Percentiles rank a stretch among this genome's conserved stretches.
phyloP scores from a whole-genome alignment of 2,797 vertebrate genomes.

The Onychomys arenicola region DNA sequence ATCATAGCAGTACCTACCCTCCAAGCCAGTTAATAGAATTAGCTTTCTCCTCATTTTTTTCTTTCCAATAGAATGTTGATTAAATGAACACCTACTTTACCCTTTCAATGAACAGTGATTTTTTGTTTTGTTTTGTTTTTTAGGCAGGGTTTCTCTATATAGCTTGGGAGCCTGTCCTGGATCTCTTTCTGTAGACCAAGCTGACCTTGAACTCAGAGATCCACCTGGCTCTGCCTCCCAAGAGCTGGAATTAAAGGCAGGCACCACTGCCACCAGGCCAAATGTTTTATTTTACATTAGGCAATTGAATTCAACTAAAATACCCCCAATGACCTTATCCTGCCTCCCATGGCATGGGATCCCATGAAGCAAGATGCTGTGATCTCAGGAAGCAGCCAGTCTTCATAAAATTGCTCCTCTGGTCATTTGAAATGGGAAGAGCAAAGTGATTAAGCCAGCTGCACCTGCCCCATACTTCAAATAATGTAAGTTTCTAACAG shows the following conservation, averaged over 20 bases:
- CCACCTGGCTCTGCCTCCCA: too few species aligned
- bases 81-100: not conserved
- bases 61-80: not conserved
- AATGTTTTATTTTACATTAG: not conserved
- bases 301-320: not conserved
- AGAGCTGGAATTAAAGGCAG: too few species aligned
- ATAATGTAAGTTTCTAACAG: not conserved
- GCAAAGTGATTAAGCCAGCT: not conserved
- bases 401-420: constrained; percentile 14
- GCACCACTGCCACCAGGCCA: too few species aligned
- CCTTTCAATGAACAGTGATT: not conserved
- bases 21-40: not conserved
- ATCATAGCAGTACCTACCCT: not conserved
- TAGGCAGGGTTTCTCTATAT: too few species aligned
- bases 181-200: too few species aligned
- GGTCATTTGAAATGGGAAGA: not conserved
- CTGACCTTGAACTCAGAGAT: too few species aligned
- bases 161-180: too few species aligned
- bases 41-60: not conserved
- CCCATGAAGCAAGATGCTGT: not conserved
- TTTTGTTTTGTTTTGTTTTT: too few species aligned
- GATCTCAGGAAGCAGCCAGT: not conserved
- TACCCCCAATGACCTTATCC: not conserved
- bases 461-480: not conserved
- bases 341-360: not conserved